Evolutionary conservation across 2,113 vertebrate genomes (phyloP).

Genomic region (Nannospalax galili): DNA sequence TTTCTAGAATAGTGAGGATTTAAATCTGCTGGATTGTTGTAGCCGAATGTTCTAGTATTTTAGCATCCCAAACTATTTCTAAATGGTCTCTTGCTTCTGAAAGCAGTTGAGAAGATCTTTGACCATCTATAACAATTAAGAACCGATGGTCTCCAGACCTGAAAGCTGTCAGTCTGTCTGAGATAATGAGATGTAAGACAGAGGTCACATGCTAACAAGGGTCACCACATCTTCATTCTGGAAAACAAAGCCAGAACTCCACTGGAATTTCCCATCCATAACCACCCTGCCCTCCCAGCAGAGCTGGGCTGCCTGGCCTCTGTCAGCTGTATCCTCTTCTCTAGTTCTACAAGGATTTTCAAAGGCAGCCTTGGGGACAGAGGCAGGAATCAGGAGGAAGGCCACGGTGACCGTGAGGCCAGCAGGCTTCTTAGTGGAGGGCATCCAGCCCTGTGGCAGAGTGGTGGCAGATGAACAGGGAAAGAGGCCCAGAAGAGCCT

Average conservation of each 20-base stretch:
- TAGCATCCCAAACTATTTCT: background rate
- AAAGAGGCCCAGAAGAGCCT: background rate
- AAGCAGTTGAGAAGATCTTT: background rate
- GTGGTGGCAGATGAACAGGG: background rate
- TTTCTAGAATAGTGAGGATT: background rate
- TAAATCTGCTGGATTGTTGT: background rate
- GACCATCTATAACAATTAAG: background rate
- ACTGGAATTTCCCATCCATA: background rate
- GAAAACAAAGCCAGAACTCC: background rate
- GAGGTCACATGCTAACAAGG: rapidly evolving
- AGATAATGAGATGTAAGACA: background rate
- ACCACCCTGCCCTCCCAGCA: background rate
- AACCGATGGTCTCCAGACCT: background rate
- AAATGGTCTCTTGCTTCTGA: background rate
- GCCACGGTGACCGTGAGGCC: background rate
- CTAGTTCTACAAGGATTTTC: background rate
- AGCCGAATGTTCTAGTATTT: background rate
- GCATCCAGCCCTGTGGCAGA: too few species aligned
- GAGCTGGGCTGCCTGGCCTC: background rate
- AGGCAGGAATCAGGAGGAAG: background rate
- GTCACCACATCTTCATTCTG: background rate
- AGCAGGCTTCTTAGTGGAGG: background rate
- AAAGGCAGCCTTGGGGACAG: background rate
- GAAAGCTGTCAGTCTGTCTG: background rate
- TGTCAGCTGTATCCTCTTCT: background rate